Base-by-base conservation (phyloP, 2,113 vertebrate species). In the Anas platyrhynchos region DNA sequence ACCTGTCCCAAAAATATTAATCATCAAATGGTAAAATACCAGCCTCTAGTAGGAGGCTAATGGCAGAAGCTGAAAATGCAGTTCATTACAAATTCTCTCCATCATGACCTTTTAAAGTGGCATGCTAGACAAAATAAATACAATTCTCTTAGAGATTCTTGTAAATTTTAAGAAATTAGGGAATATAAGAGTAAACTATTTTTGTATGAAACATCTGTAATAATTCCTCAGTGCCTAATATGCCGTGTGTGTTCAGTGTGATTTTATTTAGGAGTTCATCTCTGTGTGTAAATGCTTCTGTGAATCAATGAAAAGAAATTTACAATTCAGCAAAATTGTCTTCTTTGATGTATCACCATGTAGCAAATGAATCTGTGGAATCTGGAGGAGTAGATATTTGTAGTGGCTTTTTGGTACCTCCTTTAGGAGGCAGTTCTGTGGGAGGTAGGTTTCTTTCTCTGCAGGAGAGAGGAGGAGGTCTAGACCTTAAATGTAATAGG, bases 251-350 rank as follows among this genome's bases (percentile, higher is more conserved):
- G 66, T 58, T 86, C 56, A 75, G 3, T 74, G 72, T 58, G 73
- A 54, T 73, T 96, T 94, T 69, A 76, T 95, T 95, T 88, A 72
- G 71, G 83, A 91, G 78, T 69, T 95, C 78, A 65, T 75, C 63
- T 91, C 83, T 52, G 7, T 31, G 78, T 93, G 72, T 86, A 92
- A 95, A 62, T 85, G 91, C 75, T 88, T 67, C 83, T 75, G 73
- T 97, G 96, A 97, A 94, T 96, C 91, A 85, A 80, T 92, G 79
- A 88, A 31, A 89, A 93, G 73, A 96, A 96, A 90, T 88, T 34
- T 78, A 62, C 83, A 76, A 32, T 84, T 96, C 82, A 95, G 93
- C 94, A 95, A 62, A 93, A 74, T 83, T 77, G 90, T 92, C 86
- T 94, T 61, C 94, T 83, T 93, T 81, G 89, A 91, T 95, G 89